phyloP scores from a whole-genome alignment of 2,888 invertebrate genomes.

The Urechis unicinctus region DNA sequence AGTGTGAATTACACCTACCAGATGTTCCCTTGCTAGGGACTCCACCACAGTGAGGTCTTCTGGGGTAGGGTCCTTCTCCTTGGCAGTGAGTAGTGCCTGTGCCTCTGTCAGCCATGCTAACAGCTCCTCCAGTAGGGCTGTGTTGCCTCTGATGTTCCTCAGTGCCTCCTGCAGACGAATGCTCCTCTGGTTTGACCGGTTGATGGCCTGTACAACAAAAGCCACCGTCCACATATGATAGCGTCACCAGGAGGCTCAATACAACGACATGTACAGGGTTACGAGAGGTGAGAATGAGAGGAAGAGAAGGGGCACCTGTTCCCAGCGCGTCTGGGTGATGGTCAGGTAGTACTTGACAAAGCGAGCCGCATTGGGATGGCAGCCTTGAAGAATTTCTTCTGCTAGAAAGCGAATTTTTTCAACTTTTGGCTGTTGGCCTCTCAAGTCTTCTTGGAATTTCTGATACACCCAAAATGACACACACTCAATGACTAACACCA shows the following conservation, averaged over 20 bases:
- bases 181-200: constrained; percentile 30
- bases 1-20: constrained; percentile 29
- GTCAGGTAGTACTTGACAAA: constrained; percentile 50
- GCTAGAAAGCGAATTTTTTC: constrained; percentile 43
- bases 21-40: constrained; percentile 42
- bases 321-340: constrained; percentile 49
- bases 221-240: too few relatives aligned
- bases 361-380: constrained; percentile 48
- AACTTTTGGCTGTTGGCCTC: constrained; percentile 41
- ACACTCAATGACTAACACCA: constrained; percentile 4
- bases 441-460: constrained; percentile 47
- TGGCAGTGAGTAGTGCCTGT: constrained; percentile 44
- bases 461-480: too few relatives aligned
- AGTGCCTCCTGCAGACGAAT: constrained; percentile 43
- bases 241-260: too few relatives aligned
- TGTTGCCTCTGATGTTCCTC: constrained; percentile 42
- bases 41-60: constrained; percentile 47
- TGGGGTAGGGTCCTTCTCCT: constrained; percentile 45
- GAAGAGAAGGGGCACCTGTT: too few relatives aligned
- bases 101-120: constrained; percentile 46
- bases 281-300: too few relatives aligned
- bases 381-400: constrained; percentile 43
- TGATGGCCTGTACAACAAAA: constrained; percentile 8
- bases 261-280: too few relatives aligned
- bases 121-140: constrained; percentile 44